A percentile compares a stretch with the other conserved stretches of the same genome.
These are phyloP conservation scores for Papilio protenor DNA, from an alignment of 2,888 invertebrate genomes.

Conservation along the genomic window DNA sequence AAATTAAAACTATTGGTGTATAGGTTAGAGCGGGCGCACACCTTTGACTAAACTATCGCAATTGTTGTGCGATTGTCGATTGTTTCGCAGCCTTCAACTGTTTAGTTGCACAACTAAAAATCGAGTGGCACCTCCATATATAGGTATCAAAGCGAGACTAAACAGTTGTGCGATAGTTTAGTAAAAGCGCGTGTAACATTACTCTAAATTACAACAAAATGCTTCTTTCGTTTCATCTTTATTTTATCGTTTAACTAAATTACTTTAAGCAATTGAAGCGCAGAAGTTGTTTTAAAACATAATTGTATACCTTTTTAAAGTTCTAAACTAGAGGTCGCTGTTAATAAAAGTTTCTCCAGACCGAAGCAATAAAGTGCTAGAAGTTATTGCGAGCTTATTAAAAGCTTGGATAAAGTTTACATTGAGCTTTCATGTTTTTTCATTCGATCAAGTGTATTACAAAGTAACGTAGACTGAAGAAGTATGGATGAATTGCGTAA, in stretches of 20 bases:
- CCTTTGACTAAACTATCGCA: too few species aligned
- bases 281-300: neutral
- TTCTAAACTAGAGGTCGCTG: neutral
- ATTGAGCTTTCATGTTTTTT: neutral
- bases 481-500: too few species aligned
- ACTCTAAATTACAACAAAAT: neutral
- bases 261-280: neutral
- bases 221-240: neutral
- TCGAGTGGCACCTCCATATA: too few species aligned
- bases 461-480: neutral
- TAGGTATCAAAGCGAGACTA: too few species aligned
- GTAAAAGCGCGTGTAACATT: too few species aligned
- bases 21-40: too few species aligned
- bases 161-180: too few species aligned
- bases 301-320: neutral
- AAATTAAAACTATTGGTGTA: too few species aligned
- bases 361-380: neutral
- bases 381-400: constrained; percentile 6
- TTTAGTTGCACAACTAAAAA: too few species aligned
- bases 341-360: constrained; percentile 11
- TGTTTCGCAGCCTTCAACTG: too few species aligned
- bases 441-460: neutral
- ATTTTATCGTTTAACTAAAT: neutral
- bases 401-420: constrained; percentile 9
- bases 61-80: too few species aligned